These are phyloP conservation scores for Caradrina clavipalpis DNA, from an alignment of 2,888 invertebrate genomes.

Conservation along the genomic window DNA sequence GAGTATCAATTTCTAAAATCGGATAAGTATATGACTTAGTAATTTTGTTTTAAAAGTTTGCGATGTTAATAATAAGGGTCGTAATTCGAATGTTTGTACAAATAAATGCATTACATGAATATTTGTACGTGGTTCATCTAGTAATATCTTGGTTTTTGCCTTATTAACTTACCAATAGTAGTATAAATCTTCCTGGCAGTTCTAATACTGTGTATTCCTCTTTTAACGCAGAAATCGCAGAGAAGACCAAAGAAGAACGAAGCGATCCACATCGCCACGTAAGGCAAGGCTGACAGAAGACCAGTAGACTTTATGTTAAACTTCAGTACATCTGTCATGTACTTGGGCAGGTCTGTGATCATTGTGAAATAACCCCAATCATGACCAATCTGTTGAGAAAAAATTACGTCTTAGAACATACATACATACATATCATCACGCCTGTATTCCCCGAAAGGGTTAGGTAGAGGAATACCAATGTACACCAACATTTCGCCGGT, in stretches of 20 bases:
- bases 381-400: constrained; percentile 90
- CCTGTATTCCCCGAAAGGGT: too few relatives aligned
- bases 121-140: too few relatives aligned
- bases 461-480: too few relatives aligned
- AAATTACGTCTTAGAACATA: constrained; percentile 1
- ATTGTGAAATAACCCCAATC: constrained; percentile 94
- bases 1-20: too few relatives aligned
- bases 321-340: constrained; percentile 93
- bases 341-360: constrained; percentile 93
- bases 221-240: constrained; percentile 93
- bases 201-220: constrained; percentile 89
- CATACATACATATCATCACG: too few relatives aligned
- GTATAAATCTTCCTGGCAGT: constrained; percentile 92
- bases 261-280: constrained; percentile 92
- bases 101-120: too few relatives aligned
- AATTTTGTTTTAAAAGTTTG: too few relatives aligned
- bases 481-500: too few relatives aligned
- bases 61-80: too few relatives aligned
- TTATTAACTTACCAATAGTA: constrained; percentile 90
- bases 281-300: constrained; percentile 92
- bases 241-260: constrained; percentile 92
- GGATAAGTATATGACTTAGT: too few relatives aligned
- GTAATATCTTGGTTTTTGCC: not conserved
- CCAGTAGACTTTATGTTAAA: constrained; percentile 93
- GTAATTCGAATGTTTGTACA: too few relatives aligned